Conservation (phyloP, 2,797 vertebrate genomes). For the Pelobates cultripes region DNA sequence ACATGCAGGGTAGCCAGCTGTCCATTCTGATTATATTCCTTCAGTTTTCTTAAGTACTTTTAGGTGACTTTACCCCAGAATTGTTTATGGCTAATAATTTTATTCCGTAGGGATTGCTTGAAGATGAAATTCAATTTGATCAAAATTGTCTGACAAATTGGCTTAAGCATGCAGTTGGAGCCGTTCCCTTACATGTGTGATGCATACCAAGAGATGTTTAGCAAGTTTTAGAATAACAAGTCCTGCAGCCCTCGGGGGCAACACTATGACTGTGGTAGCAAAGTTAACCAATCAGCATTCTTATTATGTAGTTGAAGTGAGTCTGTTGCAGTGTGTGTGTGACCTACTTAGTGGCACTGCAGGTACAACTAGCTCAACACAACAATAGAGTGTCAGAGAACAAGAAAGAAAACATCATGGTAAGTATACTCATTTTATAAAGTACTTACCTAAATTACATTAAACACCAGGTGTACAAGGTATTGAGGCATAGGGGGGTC, state of each 20-base stretch:
- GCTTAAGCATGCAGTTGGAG: conserved; percentile 48
- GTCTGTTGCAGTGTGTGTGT: neutral
- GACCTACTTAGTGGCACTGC: neutral
- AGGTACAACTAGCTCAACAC: neutral
- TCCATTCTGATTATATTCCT: conserved; percentile 21
- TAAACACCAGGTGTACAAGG: too few relatives aligned
- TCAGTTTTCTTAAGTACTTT: neutral
- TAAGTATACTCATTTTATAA: neutral
- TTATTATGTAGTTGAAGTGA: neutral
- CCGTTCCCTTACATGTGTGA: conserved; percentile 4
- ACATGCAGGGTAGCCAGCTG: neutral
- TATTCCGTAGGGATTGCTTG: conserved; percentile 40
- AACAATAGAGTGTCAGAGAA: neutral
- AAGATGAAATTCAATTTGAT: conserved; percentile 50
- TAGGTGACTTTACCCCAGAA: conserved; percentile 33
- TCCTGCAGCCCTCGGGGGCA: neutral
- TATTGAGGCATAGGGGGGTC: too few relatives aligned
- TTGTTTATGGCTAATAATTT: conserved; percentile 42
- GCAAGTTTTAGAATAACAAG: conserved; percentile 6
- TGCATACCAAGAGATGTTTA: conserved; percentile 17
- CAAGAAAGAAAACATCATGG: neutral
- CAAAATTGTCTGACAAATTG: conserved; percentile 53
- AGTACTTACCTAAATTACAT: too few relatives aligned
- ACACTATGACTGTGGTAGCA: neutral
- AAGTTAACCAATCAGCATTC: neutral